phyloP scores from a whole-genome alignment of 2,113 vertebrate genomes.

The Columba janthina region DNA sequence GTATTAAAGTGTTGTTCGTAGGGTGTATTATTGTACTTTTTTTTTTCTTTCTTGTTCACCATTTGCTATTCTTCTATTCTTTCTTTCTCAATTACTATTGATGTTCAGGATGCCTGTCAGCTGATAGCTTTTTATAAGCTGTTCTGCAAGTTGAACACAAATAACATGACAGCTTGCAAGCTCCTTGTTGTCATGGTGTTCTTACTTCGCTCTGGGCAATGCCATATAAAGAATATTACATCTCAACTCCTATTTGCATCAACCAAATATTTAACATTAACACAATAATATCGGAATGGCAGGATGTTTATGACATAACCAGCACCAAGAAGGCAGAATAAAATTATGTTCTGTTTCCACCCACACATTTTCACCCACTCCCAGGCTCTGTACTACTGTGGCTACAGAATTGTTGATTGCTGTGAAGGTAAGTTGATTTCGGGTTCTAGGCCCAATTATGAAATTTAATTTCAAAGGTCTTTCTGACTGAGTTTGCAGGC shows the following conservation, averaged over 20 bases:
- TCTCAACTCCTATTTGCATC: slow-evolving; percentile 65
- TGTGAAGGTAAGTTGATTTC: slow-evolving; percentile 8
- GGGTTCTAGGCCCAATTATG: slow-evolving; percentile 13
- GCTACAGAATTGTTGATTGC: slow-evolving; percentile 14
- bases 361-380: slow-evolving; percentile 24
- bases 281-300: slow-evolving; percentile 40
- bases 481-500: neutral
- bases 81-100: slow-evolving; percentile 53
- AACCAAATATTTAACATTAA: slow-evolving; percentile 69
- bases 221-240: slow-evolving; percentile 70
- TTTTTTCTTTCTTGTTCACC: neutral
- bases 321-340: slow-evolving; percentile 40
- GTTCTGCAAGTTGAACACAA: slow-evolving; percentile 64
- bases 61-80: slow-evolving; percentile 21
- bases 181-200: slow-evolving; percentile 69
- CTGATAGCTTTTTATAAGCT: slow-evolving; percentile 57
- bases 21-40: neutral
- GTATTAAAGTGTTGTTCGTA: neutral
- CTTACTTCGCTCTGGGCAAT: slow-evolving; percentile 62
- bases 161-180: slow-evolving; percentile 65
- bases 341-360: slow-evolving; percentile 42
- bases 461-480: slow-evolving; percentile 19
- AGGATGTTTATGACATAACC: slow-evolving; percentile 63
- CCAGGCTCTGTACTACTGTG: neutral
- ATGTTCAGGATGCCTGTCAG: slow-evolving; percentile 67